These are phyloP conservation scores for Artemia franciscana DNA, from an alignment of 1,140 invertebrate genomes.

Conservation along the genomic window DNA sequence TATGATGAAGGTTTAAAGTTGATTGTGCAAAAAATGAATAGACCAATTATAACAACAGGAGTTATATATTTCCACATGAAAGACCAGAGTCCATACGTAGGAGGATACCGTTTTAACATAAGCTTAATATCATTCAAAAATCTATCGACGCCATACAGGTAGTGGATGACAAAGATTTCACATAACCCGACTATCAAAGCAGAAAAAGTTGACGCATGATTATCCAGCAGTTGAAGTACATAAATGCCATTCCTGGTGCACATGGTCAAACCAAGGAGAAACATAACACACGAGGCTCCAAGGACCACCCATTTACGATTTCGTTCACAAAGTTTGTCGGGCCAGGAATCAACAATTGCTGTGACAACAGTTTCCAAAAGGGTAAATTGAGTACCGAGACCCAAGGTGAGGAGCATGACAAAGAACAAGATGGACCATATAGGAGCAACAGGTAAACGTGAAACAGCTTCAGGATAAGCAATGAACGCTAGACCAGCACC, in stretches of 20 bases:
- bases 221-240: constrained; percentile 59
- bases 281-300: constrained; percentile 31
- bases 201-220: constrained; percentile 63
- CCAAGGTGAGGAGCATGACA: constrained; percentile 50
- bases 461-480: constrained; percentile 62
- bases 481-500: constrained; percentile 55
- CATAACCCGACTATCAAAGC: constrained; percentile 50
- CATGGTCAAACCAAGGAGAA: constrained; percentile 38
- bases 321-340: constrained; percentile 27
- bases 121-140: constrained; percentile 50
- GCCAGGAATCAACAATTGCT: constrained; percentile 25
- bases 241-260: constrained; percentile 50
- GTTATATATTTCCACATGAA: constrained; percentile 53
- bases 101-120: constrained; percentile 49
- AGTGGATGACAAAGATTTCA: constrained; percentile 50
- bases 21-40: constrained; percentile 57
- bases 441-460: constrained; percentile 48
- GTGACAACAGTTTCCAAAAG: constrained; percentile 26
- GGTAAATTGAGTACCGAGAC: constrained; percentile 43
- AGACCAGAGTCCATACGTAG: constrained; percentile 48
- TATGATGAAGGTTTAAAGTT: constrained; percentile 48
- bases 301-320: constrained; percentile 28
- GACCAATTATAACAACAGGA: constrained; percentile 49
- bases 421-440: constrained; percentile 69
- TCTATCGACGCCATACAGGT: constrained; percentile 56